Evolutionary conservation across 2,888 invertebrate species (phyloP), one percentile per base, ranked within the genome.

Genomic region (Standfussiana lucernea): DNA sequence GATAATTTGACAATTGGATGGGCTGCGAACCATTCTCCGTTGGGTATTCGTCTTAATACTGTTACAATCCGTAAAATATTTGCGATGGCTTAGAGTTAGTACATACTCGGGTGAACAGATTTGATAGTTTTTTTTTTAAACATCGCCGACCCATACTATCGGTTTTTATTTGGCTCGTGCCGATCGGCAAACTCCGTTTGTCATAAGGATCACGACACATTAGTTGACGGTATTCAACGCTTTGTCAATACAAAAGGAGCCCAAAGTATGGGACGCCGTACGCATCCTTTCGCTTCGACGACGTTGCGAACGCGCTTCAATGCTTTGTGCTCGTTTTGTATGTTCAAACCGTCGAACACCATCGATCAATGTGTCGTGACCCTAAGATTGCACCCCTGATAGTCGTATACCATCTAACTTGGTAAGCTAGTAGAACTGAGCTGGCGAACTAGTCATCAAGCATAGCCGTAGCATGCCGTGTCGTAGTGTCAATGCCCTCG

Each of bases 401-500:
- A 11, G 21, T n/a, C 8, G 18, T n/a, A 3, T 40, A 18, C n/a
- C n/a, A 21, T 35, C n/a, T 56, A 42, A 45, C 59, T 45, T 75
- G 75, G 45, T 75, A 24, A 45, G 75, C 28, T 75, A 75, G 61
- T 75, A 35, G 28, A 24, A n/a, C n/a, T n/a, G n/a, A n/a, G n/a
- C 24, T 45, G 28, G 21, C 40, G 3, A 59, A 65, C 53, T 47
- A 67, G n/a, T 35, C 28, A n/a, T 13, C 21, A 35, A 56, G 35
- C 37, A 4, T 66, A 68, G 35, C 42, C n/a, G n/a, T 67, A 35
- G n/a, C n/a, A 32, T 56, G 21, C n/a, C 28, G 71, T 83, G 82
- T 82, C 84, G 79, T 74, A 71, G 79, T 78, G 79, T 78, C 70
- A 77, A 77, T 66, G 73, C 64, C n/a, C 3, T 10, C 62, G 67